phyloP scores from a whole-genome alignment of 2,888 invertebrate genomes.

The Drosophila nigricruria region DNA sequence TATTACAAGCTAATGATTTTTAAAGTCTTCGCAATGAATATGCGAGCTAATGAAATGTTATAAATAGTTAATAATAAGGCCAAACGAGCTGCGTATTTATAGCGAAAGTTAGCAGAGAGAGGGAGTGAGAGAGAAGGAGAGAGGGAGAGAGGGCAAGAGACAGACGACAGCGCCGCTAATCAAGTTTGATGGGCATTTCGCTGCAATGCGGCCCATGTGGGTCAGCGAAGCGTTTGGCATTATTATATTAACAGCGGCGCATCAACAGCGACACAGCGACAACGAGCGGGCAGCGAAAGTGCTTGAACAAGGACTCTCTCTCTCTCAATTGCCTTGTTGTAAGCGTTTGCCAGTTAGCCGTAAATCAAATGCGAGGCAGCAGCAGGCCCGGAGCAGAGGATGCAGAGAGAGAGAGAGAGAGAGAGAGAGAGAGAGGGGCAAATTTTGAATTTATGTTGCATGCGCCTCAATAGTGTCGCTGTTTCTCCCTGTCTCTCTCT shows the following conservation, averaged over 20 bases:
- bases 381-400: too few relatives aligned
- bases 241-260: constrained; percentile 47
- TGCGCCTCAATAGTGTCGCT: constrained; percentile 56
- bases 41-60: background rate
- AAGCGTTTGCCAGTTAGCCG: constrained; percentile 56
- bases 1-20: background rate
- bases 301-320: constrained; percentile 43
- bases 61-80: background rate
- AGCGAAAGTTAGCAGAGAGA: background rate
- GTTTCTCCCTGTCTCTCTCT: background rate
- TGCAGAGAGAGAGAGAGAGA: too few relatives aligned
- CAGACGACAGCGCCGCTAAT: constrained; percentile 34
- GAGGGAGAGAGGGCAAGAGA: too few relatives aligned
- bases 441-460: constrained; percentile 75
- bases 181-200: constrained; percentile 58
- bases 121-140: background rate
- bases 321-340: constrained; percentile 62
- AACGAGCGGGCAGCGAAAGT: constrained; percentile 3
- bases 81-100: background rate
- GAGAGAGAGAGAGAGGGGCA: background rate
- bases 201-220: constrained; percentile 51
- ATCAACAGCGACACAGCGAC: constrained; percentile 22
- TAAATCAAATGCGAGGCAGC: constrained; percentile 52
- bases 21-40: background rate
- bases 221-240: constrained; percentile 48